These are phyloP conservation scores for Frankliniella intonsa DNA, from an alignment of 2,888 invertebrate species.

Conservation along the genomic window DNA sequence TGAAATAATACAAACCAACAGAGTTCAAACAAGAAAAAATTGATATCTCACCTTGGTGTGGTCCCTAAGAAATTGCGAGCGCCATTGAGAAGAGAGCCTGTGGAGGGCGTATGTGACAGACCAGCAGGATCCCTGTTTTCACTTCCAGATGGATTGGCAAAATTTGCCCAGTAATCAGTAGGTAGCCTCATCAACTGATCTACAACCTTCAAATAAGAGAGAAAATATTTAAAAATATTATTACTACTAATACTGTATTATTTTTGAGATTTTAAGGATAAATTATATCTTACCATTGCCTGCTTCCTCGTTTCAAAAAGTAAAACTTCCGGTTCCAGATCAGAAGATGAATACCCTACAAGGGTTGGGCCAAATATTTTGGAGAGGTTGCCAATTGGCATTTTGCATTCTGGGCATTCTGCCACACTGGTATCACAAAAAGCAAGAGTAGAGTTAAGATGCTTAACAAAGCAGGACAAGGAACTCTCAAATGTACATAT, in stretches of 20 bases:
- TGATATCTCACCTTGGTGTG: background rate
- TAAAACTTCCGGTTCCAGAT: constrained; percentile 67
- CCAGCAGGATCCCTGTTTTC: background rate
- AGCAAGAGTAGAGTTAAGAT: background rate
- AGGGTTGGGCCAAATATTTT: constrained; percentile 92
- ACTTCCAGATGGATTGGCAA: constrained; percentile 41
- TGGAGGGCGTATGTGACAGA: background rate
- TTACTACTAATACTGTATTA: background rate
- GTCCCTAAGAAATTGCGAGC: background rate
- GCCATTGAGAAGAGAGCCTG: background rate
- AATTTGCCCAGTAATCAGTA: constrained; percentile 69
- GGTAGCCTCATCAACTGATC: constrained; percentile 65
- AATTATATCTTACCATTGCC: constrained; percentile 31
- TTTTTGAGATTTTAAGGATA: too few relatives aligned
- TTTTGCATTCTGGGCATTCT: constrained; percentile 77
- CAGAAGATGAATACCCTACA: constrained; percentile 77
- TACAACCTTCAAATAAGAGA: constrained; percentile 55
- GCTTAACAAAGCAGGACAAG: background rate
- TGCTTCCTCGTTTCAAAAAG: constrained; percentile 74
- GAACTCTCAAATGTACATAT: background rate
- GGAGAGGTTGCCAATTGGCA: constrained; percentile 84
- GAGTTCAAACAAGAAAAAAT: background rate
- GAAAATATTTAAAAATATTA: background rate
- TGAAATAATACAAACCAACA: background rate
- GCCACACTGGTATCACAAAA: constrained; percentile 59